Evolutionary conservation across 2,888 invertebrate genomes (phyloP), one percentile per base, ranked within the genome.

Genomic region (Drosophila engyochracea): DNA sequence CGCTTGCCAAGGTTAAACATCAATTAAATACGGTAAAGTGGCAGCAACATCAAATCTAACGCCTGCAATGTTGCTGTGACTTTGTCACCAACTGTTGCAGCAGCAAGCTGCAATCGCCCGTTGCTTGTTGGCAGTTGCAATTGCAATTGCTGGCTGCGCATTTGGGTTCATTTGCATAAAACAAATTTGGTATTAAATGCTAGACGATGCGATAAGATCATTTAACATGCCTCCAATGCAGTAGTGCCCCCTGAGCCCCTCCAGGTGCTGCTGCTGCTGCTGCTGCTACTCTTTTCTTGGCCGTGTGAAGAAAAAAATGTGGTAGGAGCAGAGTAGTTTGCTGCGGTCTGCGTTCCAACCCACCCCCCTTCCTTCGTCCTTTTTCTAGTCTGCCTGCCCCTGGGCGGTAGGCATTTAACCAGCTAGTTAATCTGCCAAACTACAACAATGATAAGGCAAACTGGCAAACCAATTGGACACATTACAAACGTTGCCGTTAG

Each of bases 161-260:
- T 73, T 69, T 74, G 73, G 19, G 86, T 88, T 89, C 91, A 91
- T 91, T 91, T 91, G 92, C 92, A 91, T 91, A 91, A 90, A 91
- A 91, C 92, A 91, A 91, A 91, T 91, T 91, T 91, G 89, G 90
- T 87, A 91, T 91, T 91, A 91, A 91, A 91, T 91, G 85, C 91
- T 91, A 88, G 87, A 62, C 82, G 74, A 70, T 61, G 60, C 78
- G 92, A 91, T 91, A 91, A 91, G 83, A 91, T 91, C 91, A 80
- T 76, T 74, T 79, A 81, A 81, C 82, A 81, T 77, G 85, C 74
- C 70, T 81, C 68, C 70, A 77, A 70, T 76, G 70, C 82, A 79
- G 58, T 49, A 22, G n/a, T 57, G 14, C 39, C 39, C 39, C 57
- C 28, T 28, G 4, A 3, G 7, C 19, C 14, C 30, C 55, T 14